Evolutionary conservation across 2,888 invertebrate species (phyloP).

Genomic region (Caenorhabditis auriculariae): DNA sequence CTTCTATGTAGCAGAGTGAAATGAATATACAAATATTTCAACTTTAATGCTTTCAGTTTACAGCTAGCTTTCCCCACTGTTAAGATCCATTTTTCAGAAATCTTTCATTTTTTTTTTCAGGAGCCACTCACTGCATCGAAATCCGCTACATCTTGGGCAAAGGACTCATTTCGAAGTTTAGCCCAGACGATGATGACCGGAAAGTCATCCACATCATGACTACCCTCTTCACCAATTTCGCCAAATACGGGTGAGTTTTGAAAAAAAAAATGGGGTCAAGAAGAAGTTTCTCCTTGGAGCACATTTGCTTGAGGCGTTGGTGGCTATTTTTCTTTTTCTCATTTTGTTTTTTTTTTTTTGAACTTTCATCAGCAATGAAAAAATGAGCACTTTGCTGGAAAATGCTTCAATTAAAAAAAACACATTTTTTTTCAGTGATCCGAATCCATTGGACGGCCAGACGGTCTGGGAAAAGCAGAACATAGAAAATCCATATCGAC

Average conservation of each 20-base stretch:
- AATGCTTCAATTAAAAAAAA: neutral
- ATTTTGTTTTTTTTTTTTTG: no score
- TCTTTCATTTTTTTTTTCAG: constrained; percentile 9
- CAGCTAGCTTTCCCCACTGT: no score
- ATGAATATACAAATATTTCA: no score
- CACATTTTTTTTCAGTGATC: constrained; percentile 22
- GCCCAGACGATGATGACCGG: constrained; percentile 40
- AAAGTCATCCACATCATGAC: constrained; percentile 48
- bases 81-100: no score
- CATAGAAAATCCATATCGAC: constrained; percentile 14
- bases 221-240: constrained; percentile 44
- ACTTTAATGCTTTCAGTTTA: no score
- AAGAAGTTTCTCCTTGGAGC: neutral
- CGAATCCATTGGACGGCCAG: constrained; percentile 5
- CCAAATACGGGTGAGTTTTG: constrained; percentile 42
- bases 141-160: constrained; percentile 46
- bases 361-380: no score
- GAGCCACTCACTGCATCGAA: constrained; percentile 43
- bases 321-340: no score
- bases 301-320: no score
- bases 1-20: no score
- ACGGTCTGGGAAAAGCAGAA: constrained; percentile 22
- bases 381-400: neutral
- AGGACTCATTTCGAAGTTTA: constrained; percentile 45
- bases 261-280: neutral